Base-by-base conservation (phyloP, 1,140 invertebrate genomes). In the Diachasma alloeum region DNA sequence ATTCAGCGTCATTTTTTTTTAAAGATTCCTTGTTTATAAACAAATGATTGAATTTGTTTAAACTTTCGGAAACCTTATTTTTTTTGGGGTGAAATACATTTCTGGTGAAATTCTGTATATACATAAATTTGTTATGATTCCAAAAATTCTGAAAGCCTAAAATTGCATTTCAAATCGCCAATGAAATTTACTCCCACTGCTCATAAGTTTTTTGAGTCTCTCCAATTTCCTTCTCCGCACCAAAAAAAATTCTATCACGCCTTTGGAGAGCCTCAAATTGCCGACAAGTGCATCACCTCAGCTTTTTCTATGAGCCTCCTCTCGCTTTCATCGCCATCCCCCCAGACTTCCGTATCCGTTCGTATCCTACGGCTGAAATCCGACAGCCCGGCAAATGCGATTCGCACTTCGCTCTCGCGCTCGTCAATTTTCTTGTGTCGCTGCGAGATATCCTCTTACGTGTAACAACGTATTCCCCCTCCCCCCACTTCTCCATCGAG, bases 371-470 rank as follows among this genome's bases (percentile, higher is more conserved):
- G 39, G 53, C 15, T n/a, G 31, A 68, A 68, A 76, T 59, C 48
- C 48, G 68, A 76, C 74, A 71, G 68, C 53, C 17, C 48, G 63
- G 74, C 36, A 76, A 76, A 76, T 76, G 74, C 42, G 68, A 76
- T 76, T 76, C 74, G 37, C 19, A n/a, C 59, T 68, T 63, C 39
- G n/a, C 59, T 67, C 72, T 44, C 37, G 48, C 26, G 31, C 74
- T 53, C 68, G 44, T 76, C 74, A 76, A 76, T 76, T 76, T 68
- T 44, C 31, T 24, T 75, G 66, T 70, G 26, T 17, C 46, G 44
- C 68, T 75, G n/a, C 6, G 48, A 53, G 10, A 53, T 75, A 44
- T 68, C 37, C 39, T 44, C 11, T 53, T 46, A 59, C 39, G 15
- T 19, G 37, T 26, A 24, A 46, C 31, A 68, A 72, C 48, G 53